Percentiles rank a stretch among this genome's conserved stretches.
These are phyloP conservation scores for Lathamus discolor DNA, from an alignment of 2,113 vertebrate species.

Conservation along the genomic window DNA sequence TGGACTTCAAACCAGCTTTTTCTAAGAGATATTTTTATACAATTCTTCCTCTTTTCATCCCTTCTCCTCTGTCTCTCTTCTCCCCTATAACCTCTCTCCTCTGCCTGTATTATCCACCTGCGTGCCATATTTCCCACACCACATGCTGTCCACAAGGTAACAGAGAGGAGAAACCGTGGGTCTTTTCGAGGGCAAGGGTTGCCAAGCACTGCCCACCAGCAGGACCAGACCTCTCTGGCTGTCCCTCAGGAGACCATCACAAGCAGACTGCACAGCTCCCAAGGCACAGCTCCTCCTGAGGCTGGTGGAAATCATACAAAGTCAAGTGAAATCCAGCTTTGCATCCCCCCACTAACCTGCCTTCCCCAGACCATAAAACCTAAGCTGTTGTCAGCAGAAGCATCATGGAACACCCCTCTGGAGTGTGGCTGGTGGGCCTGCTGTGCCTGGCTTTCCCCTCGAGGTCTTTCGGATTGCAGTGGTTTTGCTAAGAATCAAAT, in stretches of 20 bases:
- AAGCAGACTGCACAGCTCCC: neutral
- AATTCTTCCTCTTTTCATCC: neutral
- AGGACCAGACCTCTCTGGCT: neutral
- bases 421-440: neutral
- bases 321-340: neutral
- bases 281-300: neutral
- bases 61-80: neutral
- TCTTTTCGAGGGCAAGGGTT: neutral
- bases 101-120: neutral
- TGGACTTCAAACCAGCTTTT: neutral
- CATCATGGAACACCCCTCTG: fast-evolving
- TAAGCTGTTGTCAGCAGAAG: neutral
- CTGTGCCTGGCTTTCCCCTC: neutral
- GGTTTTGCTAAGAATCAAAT: neutral
- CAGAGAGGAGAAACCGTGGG: fast-evolving
- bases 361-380: neutral
- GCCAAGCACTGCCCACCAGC: neutral
- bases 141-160: fast-evolving
- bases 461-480: neutral
- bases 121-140: fast-evolving
- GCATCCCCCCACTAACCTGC: no score
- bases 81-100: neutral
- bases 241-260: neutral
- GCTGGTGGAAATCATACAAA: neutral
- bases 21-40: neutral